Base-by-base conservation (phyloP, 2,797 vertebrate genomes). In the Enteromius paludinosus region DNA sequence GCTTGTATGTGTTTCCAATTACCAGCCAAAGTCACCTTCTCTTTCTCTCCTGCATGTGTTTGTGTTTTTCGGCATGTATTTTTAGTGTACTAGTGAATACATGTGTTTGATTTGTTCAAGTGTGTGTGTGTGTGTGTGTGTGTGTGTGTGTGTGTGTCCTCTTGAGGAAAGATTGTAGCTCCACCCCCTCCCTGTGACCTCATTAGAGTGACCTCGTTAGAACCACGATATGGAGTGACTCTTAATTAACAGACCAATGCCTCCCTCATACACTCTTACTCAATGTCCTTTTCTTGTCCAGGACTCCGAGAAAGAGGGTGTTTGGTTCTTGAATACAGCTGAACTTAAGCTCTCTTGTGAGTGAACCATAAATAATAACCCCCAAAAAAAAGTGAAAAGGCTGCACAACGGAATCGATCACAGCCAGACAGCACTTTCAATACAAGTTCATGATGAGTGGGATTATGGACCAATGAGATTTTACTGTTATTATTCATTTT, bases 1-100 rank as follows among this genome's bases (percentile, higher is more conserved):
- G 91, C 94, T 90, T 93, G 91, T 93, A 92, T 94, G 92, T 94
- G 91, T 94, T 93, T 92, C 92, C 92, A 94, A 94, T 94, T 94
- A 94, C 92, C 90, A 88, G 90, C 88, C 93, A 93, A 94, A 94
- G 93, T 94, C 94, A 94, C 94, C 93, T 95, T 93, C 89, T 33
- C 79, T 47, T 35, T 65, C 66, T 73, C 49, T 68, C 61, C 62
- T n/a, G 61, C 52, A 68, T 52, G 23, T 41, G 59, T 64, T 43
- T 69, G 76, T 54, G 35, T 74, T 41, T 54, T 68, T 72, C 23
- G 43, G 20, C 66, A 35, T 61, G 54, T 62, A 12, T 59, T 45
- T 28, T 59, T 41, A 33, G 38, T n/a, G 65, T 69, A 69, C 11
- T 28, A 1, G 9, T 25, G 30, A 38, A 23, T 78, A 52, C 79